These are phyloP conservation scores for Metellina segmentata DNA, from an alignment of 2,888 invertebrate species.

Conservation along the genomic window DNA sequence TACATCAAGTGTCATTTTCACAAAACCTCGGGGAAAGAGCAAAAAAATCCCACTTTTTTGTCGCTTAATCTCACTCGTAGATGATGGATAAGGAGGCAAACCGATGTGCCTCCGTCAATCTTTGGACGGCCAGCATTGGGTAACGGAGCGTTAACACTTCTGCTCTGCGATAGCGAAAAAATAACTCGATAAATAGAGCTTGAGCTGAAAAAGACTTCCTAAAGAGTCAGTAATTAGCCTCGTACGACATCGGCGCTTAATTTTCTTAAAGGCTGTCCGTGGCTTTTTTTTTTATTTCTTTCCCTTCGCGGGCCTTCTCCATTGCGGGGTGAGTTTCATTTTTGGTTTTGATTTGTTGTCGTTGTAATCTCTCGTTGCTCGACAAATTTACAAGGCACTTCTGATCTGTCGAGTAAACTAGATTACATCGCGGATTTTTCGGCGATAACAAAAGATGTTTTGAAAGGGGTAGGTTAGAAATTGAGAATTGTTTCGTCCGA, in stretches of 20 bases:
- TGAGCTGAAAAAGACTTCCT: constrained; percentile 20
- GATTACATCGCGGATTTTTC: constrained; percentile 51
- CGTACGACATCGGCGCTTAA: constrained; percentile 51
- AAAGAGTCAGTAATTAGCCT: constrained; percentile 68
- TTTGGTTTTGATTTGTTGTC: constrained; percentile 64
- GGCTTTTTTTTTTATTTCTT: constrained; percentile 14
- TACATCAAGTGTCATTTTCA: constrained; percentile 56
- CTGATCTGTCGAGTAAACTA: constrained; percentile 56
- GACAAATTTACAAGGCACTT: constrained; percentile 68
- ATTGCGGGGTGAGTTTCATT: constrained; percentile 28
- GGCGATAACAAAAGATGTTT: not conserved
- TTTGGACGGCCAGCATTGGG: not conserved
- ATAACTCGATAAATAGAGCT: constrained; percentile 42
- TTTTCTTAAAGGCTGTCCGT: constrained; percentile 52
- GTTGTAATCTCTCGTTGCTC: constrained; percentile 47
- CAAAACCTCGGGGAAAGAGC: constrained; percentile 14
- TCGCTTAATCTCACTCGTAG: constrained; percentile 22
- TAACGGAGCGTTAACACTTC: constrained; percentile 31
- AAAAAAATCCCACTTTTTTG: constrained; percentile 11
- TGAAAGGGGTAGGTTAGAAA: constrained; percentile 10
- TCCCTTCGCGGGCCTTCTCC: constrained; percentile 14
- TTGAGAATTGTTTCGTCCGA: not conserved
- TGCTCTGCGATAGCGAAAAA: constrained; percentile 21
- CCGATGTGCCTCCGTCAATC: constrained; percentile 36
- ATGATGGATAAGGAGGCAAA: constrained; percentile 50